Evolutionary conservation across 2,797 vertebrate genomes (phyloP), one percentile per base, ranked within the genome.

Genomic region (Periophthalmus magnuspinnatus): DNA sequence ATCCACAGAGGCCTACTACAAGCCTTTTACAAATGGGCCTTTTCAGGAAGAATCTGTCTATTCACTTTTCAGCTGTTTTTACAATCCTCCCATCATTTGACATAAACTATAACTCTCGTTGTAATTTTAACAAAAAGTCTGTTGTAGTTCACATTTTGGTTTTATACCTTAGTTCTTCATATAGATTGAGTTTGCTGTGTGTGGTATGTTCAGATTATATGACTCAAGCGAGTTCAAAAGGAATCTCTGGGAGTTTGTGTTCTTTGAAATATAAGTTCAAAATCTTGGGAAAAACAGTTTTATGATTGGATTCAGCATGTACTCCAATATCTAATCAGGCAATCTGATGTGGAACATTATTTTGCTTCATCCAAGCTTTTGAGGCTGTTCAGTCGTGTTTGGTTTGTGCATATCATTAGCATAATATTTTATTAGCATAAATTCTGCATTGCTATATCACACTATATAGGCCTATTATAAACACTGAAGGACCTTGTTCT

Each of bases 41-140:
- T 78, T 84, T 80, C 68, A 79, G 78, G 81, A 79, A 77, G 78
- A 70, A 63, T 24, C 41, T 45, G 48, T 65, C 74, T 75, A 83
- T 62, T 80, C 78, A 69, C 22, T 14, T 16, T 61, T 77, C 52
- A 67, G 58, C 33, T 72, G 69, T 77, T 50, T 67, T 41, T 50
- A 52, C 50, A 52, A 52, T n/a, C 19, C 6, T n/a, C 50, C n/a
- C 50, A 52, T 7, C n/a, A 21, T 52, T 6, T 9, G 50, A 52
- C 0, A 9, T n/a, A 52, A 52, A 55, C 52, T 55, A 22, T 9
- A 55, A 55, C n/a, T n/a, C n/a, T n/a, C n/a, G n/a, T 52, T 52
- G 8, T 6, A 21, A 7, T 21, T 52, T 52, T 21, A 21, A 52
- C 14, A 6, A 52, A 52, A 52, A 21, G 8, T 3, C n/a, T n/a